A percentile compares a stretch with the other conserved stretches of the same genome.
Conservation (phyloP, 2,113 vertebrate species). For the Amazona guildingii region DNA sequence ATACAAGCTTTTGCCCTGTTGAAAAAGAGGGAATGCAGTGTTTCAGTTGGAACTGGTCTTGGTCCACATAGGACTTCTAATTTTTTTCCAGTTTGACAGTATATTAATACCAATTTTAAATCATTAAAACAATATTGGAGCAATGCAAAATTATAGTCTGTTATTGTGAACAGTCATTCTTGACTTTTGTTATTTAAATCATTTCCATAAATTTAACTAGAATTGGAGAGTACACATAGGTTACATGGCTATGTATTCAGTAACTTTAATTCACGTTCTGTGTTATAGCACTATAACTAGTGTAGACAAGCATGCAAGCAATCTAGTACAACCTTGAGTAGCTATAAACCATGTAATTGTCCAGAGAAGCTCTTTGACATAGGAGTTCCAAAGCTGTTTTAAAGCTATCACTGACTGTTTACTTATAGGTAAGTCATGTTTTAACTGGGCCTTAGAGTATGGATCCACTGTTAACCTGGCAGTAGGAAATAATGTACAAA, state of each 20-base stretch:
- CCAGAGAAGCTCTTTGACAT: neutral
- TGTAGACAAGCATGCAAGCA: neutral
- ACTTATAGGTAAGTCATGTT: neutral
- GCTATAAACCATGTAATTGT: neutral
- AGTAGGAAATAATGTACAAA: neutral
- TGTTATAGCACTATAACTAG: neutral
- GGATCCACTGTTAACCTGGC: neutral
- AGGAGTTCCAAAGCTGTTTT: neutral
- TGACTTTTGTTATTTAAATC: neutral
- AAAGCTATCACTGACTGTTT: neutral
- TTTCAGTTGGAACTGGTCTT: neutral
- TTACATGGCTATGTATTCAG: neutral
- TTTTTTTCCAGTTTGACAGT: neutral
- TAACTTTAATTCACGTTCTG: neutral
- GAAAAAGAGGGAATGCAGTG: neutral
- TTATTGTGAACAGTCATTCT: neutral
- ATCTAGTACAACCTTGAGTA: neutral
- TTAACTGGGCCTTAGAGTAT: neutral
- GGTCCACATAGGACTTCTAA: neutral
- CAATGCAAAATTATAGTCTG: neutral
- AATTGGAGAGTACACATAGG: neutral
- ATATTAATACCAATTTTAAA: neutral
- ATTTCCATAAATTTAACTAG: neutral
- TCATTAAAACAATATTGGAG: neutral
- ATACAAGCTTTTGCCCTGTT: neutral